phyloP scores from a whole-genome alignment of 1,140 invertebrate genomes.

The Lepidotrigona ventralis region DNA sequence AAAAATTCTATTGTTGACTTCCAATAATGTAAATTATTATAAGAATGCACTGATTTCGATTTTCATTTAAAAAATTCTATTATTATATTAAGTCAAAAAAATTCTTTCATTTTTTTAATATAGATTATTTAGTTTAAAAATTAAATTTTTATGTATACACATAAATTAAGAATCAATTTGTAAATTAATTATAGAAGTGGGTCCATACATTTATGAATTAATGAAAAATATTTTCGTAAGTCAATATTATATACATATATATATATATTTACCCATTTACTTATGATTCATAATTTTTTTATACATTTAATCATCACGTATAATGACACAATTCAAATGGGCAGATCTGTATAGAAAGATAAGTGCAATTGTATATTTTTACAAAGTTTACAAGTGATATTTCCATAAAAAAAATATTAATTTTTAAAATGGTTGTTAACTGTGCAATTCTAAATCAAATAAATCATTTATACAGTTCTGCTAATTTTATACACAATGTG shows the following conservation, averaged over 20 bases:
- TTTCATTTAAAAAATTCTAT: slow-evolving; percentile 19
- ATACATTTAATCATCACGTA: slow-evolving; percentile 7
- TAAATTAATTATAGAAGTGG: slow-evolving; percentile 38
- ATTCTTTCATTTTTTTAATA: slow-evolving; percentile 10
- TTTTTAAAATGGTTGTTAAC: slow-evolving; percentile 36
- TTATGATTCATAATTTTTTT: slow-evolving; percentile 28
- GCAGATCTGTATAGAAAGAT: slow-evolving; percentile 33
- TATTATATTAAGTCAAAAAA: slow-evolving; percentile 16
- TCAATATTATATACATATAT: slow-evolving; percentile 3
- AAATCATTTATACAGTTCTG: slow-evolving; percentile 35
- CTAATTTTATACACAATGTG: slow-evolving; percentile 42
- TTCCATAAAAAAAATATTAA: slow-evolving; percentile 18
- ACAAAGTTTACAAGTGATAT: slow-evolving; percentile 7
- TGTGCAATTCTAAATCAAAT: slow-evolving; percentile 27
- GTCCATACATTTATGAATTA: slow-evolving; percentile 17
- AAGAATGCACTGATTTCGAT: slow-evolving; percentile 43
- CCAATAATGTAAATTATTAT: slow-evolving; percentile 58
- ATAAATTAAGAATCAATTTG: slow-evolving; percentile 34
- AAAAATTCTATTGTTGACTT: slow-evolving; percentile 53
- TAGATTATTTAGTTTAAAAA: slow-evolving; percentile 31
- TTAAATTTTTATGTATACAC: slow-evolving; percentile 24
- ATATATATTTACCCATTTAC: slow-evolving; percentile 2
- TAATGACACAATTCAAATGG: slow-evolving; percentile 2
- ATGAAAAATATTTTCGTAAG: neutral
- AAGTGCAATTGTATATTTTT: slow-evolving; percentile 41